Conservation (phyloP, 2,888 invertebrate genomes). For the Andrena fulva region DNA sequence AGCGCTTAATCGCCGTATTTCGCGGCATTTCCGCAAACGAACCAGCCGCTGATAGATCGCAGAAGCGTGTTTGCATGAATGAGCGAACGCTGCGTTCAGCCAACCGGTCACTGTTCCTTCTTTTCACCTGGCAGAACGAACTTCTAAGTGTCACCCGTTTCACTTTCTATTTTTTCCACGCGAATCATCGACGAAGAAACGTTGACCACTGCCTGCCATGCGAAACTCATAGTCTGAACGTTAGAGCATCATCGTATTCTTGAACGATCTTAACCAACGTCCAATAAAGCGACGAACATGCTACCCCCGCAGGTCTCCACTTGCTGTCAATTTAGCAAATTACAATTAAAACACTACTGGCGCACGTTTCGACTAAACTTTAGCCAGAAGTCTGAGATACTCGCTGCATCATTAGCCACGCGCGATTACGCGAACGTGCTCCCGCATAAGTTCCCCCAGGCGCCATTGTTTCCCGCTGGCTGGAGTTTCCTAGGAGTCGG, state of each 20-base stretch:
- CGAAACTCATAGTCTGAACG: neutral
- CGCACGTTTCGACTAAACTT: slow-evolving; percentile 62
- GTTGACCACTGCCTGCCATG: slow-evolving; percentile 27
- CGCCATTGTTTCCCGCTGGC: slow-evolving; percentile 47
- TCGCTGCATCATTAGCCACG: slow-evolving; percentile 77
- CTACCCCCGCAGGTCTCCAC: neutral
- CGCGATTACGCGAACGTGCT: slow-evolving; percentile 80
- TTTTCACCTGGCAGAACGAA: slow-evolving; percentile 23
- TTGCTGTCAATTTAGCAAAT: neutral
- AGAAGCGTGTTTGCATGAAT: slow-evolving; percentile 68
- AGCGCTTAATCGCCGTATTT: slow-evolving; percentile 61
- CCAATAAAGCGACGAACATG: fast-evolving
- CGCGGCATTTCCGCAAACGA: slow-evolving; percentile 65
- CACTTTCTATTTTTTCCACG: slow-evolving; percentile 52
- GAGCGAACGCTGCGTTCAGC: slow-evolving; percentile 45
- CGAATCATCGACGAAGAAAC: slow-evolving; percentile 38
- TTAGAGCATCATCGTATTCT: too few species aligned
- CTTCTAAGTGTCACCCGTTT: slow-evolving; percentile 42
- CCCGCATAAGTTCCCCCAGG: slow-evolving; percentile 71
- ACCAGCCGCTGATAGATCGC: slow-evolving; percentile 62
- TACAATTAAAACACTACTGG: neutral
- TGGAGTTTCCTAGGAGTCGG: slow-evolving; percentile 2
- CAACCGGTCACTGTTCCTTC: slow-evolving; percentile 27
- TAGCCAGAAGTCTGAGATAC: slow-evolving; percentile 59
- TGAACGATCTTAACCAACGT: too few species aligned